Percentiles rank a stretch among this genome's conserved stretches.
Evolutionary conservation across 2,888 invertebrate genomes (phyloP).

Genomic region (Eristalis tenax): DNA sequence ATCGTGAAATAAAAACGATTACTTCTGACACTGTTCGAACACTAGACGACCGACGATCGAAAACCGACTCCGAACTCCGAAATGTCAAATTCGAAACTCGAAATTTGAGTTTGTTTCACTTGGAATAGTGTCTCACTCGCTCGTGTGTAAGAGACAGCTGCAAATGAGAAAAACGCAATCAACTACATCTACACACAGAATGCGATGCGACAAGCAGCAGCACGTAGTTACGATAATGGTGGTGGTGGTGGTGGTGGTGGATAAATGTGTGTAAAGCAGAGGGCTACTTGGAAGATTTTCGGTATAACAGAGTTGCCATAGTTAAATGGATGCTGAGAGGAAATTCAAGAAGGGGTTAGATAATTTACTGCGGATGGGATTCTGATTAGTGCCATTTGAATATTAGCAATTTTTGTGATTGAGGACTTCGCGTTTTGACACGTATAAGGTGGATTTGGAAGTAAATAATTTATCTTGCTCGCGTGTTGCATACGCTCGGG

Average conservation of each 20-base stretch:
- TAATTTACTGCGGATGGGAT: no score
- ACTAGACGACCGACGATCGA: conserved; percentile 61
- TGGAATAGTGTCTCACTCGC: conserved; percentile 20
- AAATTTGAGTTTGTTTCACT: conserved; percentile 56
- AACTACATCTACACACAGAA: background rate
- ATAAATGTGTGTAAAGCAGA: background rate
- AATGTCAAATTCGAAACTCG: conserved; percentile 63
- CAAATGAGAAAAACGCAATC: conserved; percentile 5
- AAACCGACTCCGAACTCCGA: conserved; percentile 70
- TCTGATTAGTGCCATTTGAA: no score
- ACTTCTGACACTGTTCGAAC: conserved; percentile 53
- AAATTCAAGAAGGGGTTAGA: background rate
- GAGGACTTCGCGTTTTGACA: no score
- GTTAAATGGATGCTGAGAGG: background rate
- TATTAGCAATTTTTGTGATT: no score
- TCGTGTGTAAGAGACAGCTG: conserved; percentile 4
- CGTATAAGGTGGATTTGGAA: no score
- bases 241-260: background rate
- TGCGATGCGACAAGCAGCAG: background rate
- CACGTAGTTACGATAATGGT: background rate
- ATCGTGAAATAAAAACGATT: conserved; percentile 45
- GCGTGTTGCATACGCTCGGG: no score
- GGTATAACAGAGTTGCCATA: conserved; percentile 40
- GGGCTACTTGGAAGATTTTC: conserved; percentile 12
- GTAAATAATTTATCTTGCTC: no score